Evolutionary conservation across 2,888 invertebrate species (phyloP).

Genomic region (Aspidiotus destructor): DNA sequence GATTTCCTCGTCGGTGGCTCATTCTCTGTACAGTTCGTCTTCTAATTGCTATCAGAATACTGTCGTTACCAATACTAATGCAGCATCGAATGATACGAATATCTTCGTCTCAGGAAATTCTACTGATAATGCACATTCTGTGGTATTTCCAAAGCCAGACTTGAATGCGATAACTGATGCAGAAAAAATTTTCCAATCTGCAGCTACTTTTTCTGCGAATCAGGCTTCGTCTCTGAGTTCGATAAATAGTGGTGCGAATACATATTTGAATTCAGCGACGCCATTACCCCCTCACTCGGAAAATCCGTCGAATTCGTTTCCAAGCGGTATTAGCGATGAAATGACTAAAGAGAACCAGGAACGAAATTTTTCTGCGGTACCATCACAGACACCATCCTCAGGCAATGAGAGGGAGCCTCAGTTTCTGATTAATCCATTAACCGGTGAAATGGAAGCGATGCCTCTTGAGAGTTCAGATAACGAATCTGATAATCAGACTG

Average conservation of each 20-base stretch:
- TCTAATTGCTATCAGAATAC: constrained; percentile 18
- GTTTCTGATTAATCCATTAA: constrained; percentile 81
- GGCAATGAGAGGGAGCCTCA: constrained; percentile 56
- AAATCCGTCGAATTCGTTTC: neutral
- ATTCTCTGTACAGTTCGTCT: neutral
- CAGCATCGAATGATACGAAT: constrained; percentile 12
- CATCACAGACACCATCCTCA: constrained; percentile 34
- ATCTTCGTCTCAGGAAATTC: neutral
- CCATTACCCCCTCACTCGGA: constrained; percentile 5
- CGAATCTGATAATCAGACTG: constrained; percentile 42
- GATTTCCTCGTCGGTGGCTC: neutral
- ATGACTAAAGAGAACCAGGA: neutral
- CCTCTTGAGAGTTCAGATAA: constrained; percentile 58
- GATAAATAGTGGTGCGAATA: neutral
- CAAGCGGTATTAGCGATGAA: neutral
- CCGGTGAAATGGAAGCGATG: constrained; percentile 70
- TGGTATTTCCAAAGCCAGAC: neutral
- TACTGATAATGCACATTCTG: neutral
- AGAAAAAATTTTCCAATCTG: neutral
- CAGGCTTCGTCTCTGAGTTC: neutral
- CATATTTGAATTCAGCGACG: neutral
- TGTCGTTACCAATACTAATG: constrained; percentile 28
- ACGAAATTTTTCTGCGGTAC: neutral
- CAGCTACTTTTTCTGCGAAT: neutral
- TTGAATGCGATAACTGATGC: neutral